Evolutionary conservation across 2,888 invertebrate genomes (phyloP).

Genomic region (Dione vanillae): DNA sequence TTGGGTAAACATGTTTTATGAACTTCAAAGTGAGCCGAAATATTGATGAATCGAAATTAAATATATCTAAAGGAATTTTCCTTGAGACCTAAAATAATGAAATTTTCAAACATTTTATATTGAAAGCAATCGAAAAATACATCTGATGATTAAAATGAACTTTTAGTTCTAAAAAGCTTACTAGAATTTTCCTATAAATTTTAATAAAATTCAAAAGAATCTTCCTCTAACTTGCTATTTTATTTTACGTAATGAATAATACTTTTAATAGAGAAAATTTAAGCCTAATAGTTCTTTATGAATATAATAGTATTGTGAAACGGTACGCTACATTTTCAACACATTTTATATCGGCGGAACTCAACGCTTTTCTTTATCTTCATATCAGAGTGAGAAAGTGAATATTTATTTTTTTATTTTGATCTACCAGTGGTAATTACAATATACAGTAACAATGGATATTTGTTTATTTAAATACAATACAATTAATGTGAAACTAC

Average conservation of each 20-base stretch:
- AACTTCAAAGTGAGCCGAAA: slow-evolving; percentile 3
- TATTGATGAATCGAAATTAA: neutral
- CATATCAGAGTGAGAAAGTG: too few relatives aligned
- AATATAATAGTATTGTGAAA: too few relatives aligned
- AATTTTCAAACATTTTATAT: neutral
- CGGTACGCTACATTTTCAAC: too few relatives aligned
- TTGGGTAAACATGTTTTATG: slow-evolving; percentile 7
- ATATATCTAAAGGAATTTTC: neutral
- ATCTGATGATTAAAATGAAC: too few relatives aligned
- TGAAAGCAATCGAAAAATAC: neutral
- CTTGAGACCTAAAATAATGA: neutral
- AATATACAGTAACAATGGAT: too few relatives aligned
- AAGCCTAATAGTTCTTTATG: neutral
- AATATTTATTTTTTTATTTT: too few relatives aligned
- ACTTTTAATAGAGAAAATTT: neutral
- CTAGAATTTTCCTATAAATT: slow-evolving; percentile 10
- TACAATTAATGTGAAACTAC: too few relatives aligned
- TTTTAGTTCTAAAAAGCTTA: slow-evolving; percentile 10
- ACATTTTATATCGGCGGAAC: too few relatives aligned
- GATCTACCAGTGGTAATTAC: too few relatives aligned
- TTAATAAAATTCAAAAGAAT: slow-evolving; percentile 2
- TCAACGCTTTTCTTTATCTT: too few relatives aligned
- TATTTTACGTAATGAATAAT: slow-evolving; percentile 11
- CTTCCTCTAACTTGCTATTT: slow-evolving; percentile 9
- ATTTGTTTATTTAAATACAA: too few relatives aligned